These are phyloP conservation scores for Orthosia cruda DNA, from an alignment of 2,888 invertebrate species.

Conservation along the genomic window DNA sequence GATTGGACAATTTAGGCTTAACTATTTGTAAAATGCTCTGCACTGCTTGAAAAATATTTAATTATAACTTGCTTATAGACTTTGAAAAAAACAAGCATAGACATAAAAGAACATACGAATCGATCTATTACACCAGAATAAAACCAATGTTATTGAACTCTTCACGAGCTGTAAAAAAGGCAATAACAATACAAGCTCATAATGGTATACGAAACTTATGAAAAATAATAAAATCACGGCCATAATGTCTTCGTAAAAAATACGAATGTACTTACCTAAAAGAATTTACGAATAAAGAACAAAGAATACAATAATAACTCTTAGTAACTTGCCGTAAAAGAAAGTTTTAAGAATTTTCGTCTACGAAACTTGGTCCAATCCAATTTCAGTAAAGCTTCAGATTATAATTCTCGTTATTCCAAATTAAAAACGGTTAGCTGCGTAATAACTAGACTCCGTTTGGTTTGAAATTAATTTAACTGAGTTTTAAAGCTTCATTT, in stretches of 20 bases:
- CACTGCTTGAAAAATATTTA: no score
- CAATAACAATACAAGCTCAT: constrained; percentile 39
- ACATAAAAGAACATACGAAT: neutral
- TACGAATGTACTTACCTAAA: constrained; percentile 56
- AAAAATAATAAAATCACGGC: constrained; percentile 58
- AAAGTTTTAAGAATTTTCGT: constrained; percentile 69
- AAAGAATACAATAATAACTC: constrained; percentile 69
- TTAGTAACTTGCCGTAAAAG: constrained; percentile 64
- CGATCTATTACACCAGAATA: neutral
- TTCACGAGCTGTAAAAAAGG: constrained; percentile 6
- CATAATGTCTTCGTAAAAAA: constrained; percentile 56
- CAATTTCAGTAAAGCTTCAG: constrained; percentile 67
- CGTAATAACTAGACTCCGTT: constrained; percentile 34
- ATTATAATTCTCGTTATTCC: constrained; percentile 67
- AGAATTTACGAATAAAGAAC: constrained; percentile 66
- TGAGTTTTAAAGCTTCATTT: constrained; percentile 14
- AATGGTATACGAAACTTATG: constrained; percentile 58
- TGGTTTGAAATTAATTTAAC: constrained; percentile 33
- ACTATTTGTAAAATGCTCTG: no score
- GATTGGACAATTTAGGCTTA: neutral
- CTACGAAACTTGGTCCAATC: constrained; percentile 66
- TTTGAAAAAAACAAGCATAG: neutral
- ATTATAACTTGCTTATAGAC: no score
- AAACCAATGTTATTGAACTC: constrained; percentile 10
- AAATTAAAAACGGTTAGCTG: constrained; percentile 63